A percentile compares a stretch with the other conserved stretches of the same genome.
Conservation (phyloP, 2,797 vertebrate genomes). For the Micropoecilia bifurca region DNA sequence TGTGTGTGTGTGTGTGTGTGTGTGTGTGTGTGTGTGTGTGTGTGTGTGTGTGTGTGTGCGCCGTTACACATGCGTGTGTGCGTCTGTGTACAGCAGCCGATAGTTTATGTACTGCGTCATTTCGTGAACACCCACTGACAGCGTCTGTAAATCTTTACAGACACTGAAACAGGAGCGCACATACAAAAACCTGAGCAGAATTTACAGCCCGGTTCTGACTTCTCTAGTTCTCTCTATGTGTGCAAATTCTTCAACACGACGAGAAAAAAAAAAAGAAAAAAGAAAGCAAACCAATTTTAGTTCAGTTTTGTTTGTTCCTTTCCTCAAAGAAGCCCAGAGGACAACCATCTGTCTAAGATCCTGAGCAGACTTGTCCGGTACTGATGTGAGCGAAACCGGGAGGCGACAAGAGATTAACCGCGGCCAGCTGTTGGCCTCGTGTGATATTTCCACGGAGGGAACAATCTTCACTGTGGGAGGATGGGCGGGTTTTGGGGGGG, state of each 20-base stretch:
- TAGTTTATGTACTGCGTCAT: constrained; percentile 46
- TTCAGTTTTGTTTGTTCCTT: constrained; percentile 35
- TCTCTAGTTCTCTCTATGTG: not conserved
- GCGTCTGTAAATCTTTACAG: constrained; percentile 34
- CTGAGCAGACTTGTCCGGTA: constrained; percentile 62
- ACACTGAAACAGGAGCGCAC: not conserved
- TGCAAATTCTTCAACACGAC: constrained; percentile 23
- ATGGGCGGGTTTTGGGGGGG: constrained; percentile 1
- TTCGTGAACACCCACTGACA: constrained; percentile 34
- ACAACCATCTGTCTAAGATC: constrained; percentile 61
- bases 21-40: constrained; percentile 5
- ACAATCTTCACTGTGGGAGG: constrained; percentile 28
- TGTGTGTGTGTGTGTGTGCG: constrained; percentile 36
- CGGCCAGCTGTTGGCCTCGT: constrained; percentile 74
- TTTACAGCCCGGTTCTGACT: constrained; percentile 27
- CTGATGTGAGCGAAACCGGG: constrained; percentile 65
- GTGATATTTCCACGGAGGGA: constrained; percentile 62
- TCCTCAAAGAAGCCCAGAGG: constrained; percentile 33
- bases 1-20: constrained; percentile 10
- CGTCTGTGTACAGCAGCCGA: constrained; percentile 21
- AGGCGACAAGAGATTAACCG: constrained; percentile 71
- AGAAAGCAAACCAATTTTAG: constrained; percentile 29
- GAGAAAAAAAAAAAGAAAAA: not conserved
- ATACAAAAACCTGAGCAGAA: constrained; percentile 2
- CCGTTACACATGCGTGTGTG: not conserved